Base-by-base conservation (phyloP, 2,888 invertebrate species). In the Heliconius erato region DNA sequence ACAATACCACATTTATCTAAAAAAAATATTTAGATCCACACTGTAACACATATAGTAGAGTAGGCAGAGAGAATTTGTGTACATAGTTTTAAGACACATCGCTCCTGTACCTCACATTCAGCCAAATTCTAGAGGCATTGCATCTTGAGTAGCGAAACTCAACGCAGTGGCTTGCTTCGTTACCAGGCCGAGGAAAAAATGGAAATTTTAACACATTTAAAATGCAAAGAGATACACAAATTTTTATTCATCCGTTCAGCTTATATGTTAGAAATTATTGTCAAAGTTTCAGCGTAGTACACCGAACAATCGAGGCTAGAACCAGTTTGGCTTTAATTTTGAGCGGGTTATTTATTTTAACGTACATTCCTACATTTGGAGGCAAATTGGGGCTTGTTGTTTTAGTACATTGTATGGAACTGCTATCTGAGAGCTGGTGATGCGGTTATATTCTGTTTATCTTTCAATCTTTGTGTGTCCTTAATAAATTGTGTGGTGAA, bases 341-440 rank as follows among this genome's bases (percentile, higher is more conserved):
- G 71, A 82, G 79, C 68, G 49, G 28, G 74, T 72, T 83, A 83
- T 83, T 83, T 72, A 81, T 83, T 83, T 83, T 77, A 79, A 59
- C 79, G 74, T 69, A 81, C 59, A 63, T 77, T 83, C 79, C 67
- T 72, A 79, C 79, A 71, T 79, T 83, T 59, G 67, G 72, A 44
- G 72, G 71, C 77, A 81, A 77, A 81, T 40, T 63, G 23, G 54
- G 76, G 68, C 54, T 63, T 77, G 81, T 81, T 81, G 77, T 81
- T 81, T 77, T 81, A 77, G 76, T 81, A 68, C 69, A 35, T 19
- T 80, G 44, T 81, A 71, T 77, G 49, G 69, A 71, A 77, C 49
- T 81, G 77, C 71, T 71, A 77, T 77, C 76, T 74, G 80, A 80
- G 72, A 74, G 74, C 72, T 35, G 72, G 40, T 74, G 69, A 59